phyloP scores from a whole-genome alignment of 2,113 vertebrate genomes.

The Larimichthys polyactis region DNA sequence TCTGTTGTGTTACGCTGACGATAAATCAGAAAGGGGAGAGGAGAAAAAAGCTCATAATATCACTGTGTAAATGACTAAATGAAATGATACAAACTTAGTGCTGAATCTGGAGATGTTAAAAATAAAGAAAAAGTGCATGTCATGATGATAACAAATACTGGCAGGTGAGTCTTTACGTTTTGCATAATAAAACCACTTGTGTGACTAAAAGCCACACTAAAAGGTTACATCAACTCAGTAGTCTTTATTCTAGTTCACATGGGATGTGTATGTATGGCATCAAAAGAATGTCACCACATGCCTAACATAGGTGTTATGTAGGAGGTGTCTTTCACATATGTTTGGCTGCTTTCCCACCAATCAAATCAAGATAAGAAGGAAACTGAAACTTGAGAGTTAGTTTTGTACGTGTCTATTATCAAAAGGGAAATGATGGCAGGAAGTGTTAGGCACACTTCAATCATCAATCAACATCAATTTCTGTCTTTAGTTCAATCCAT shows the following conservation, averaged over 20 bases:
- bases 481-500: neutral
- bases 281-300: slow-evolving; percentile 35
- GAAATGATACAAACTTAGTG: neutral
- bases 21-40: slow-evolving; percentile 30
- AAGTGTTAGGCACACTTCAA: slow-evolving; percentile 21
- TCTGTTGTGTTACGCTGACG: slow-evolving; percentile 24
- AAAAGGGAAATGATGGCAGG: slow-evolving; percentile 57
- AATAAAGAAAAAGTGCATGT: neutral
- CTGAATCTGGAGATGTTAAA: neutral
- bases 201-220: no score
- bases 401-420: slow-evolving; percentile 28
- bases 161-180: neutral
- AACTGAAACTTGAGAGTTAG: slow-evolving; percentile 58
- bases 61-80: neutral
- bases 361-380: slow-evolving; percentile 68
- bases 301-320: slow-evolving; percentile 43
- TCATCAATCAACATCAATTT: neutral
- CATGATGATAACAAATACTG: neutral
- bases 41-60: slow-evolving; percentile 9
- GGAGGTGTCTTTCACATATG: slow-evolving; percentile 53
- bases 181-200: neutral
- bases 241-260: slow-evolving; percentile 39
- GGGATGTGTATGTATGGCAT: slow-evolving; percentile 29
- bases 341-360: slow-evolving; percentile 63
- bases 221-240: neutral